phyloP scores from a whole-genome alignment of 2,888 invertebrate genomes.

The Erebia aethiops region DNA sequence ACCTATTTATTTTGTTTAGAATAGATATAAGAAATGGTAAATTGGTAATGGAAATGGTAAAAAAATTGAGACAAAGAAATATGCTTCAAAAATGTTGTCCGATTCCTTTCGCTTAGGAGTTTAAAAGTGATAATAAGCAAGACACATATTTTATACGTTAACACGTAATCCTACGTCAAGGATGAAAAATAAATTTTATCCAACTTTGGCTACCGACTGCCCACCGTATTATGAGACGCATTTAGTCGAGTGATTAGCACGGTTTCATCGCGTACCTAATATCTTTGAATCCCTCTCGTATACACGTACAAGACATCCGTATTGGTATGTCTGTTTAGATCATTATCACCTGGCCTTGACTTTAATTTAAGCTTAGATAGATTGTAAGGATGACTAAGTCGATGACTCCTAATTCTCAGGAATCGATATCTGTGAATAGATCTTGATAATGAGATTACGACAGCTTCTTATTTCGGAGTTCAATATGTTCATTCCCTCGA shows the following conservation, averaged over 20 bases:
- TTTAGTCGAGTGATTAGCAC: background rate
- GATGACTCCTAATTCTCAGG: constrained; percentile 3
- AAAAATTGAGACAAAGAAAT: too few species aligned
- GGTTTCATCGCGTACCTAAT: background rate
- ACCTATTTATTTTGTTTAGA: background rate
- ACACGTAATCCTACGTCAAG: constrained; percentile 4
- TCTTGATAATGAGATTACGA: background rate
- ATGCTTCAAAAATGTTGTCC: constrained; percentile 24
- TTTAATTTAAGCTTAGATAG: constrained; percentile 3
- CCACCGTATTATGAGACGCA: too few species aligned
- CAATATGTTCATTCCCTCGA: background rate
- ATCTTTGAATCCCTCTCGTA: background rate
- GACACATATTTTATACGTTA: background rate
- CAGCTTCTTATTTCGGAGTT: background rate
- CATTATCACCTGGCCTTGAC: background rate
- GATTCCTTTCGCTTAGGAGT: constrained; percentile 16
- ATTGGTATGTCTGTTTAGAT: background rate
- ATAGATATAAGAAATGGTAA: constrained; percentile 6
- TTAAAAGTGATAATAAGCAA: background rate
- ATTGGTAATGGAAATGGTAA: too few species aligned
- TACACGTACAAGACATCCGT: background rate
- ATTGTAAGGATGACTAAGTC: background rate
- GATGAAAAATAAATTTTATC: too few species aligned
- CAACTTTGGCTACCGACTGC: too few species aligned
- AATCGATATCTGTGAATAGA: constrained; percentile 5